These are phyloP conservation scores for Steatocranus sp. DNA, from an alignment of 2,797 vertebrate species.

Conservation along the genomic window DNA sequence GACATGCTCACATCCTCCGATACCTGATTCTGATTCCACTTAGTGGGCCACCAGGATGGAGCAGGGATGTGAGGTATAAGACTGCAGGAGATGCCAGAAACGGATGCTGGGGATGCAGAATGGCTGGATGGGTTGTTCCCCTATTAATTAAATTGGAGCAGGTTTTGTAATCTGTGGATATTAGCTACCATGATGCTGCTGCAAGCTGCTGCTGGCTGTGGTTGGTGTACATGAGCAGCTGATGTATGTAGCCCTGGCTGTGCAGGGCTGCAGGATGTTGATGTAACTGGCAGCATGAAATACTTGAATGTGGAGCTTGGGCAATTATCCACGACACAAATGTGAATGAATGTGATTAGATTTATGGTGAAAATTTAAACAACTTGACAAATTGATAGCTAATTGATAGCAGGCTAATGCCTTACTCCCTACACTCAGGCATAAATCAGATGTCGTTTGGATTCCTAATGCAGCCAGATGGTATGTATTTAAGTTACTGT, in stretches of 20 bases:
- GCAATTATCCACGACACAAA: conserved; percentile 18
- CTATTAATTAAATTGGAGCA: conserved; percentile 60
- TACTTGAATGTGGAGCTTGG: conserved; percentile 2
- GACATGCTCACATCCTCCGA: conserved; percentile 23
- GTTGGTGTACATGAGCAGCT: conserved; percentile 32
- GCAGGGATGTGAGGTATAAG: conserved; percentile 2
- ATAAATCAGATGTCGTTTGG: conserved; percentile 59
- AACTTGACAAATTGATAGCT: conserved; percentile 53
- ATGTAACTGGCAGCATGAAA: conserved; percentile 27
- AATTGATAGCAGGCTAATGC: conserved; percentile 53
- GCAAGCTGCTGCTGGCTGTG: conserved; percentile 56
- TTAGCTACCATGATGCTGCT: conserved; percentile 39
- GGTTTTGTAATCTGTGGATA: conserved; percentile 51
- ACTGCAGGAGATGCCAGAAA: conserved; percentile 18
- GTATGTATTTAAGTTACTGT: conserved; percentile 51
- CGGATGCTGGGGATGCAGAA: conserved; percentile 21
- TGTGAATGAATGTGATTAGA: conserved; percentile 43
- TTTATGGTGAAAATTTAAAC: conserved; percentile 46
- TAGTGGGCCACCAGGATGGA: conserved; percentile 8
- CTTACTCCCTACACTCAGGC: conserved; percentile 22
- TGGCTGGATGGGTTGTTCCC: conserved; percentile 22
- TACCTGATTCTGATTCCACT: conserved; percentile 30
- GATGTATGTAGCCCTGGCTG: conserved; percentile 46
- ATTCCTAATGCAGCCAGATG: conserved; percentile 60
- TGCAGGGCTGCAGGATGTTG: conserved; percentile 4